Conservation (phyloP, 1,140 invertebrate species). For the Hyles euphorbiae region DNA sequence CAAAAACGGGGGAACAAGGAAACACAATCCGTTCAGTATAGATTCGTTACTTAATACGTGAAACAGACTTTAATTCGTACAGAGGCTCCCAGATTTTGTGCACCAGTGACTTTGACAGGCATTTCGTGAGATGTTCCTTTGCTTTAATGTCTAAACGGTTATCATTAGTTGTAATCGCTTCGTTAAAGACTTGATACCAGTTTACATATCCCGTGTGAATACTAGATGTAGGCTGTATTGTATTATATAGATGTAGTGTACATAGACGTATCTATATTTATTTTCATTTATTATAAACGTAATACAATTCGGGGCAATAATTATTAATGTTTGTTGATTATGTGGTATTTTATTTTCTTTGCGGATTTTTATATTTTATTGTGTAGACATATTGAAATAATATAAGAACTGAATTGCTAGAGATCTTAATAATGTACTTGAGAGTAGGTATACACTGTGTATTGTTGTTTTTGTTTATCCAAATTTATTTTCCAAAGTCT, state of each 20-base stretch:
- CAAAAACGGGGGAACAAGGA: constrained; percentile 65
- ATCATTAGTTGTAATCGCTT: constrained; percentile 50
- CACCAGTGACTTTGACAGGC: constrained; percentile 30
- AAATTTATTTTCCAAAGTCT: too few species aligned
- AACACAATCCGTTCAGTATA: constrained; percentile 88
- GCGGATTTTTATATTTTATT: constrained; percentile 16
- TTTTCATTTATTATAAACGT: constrained; percentile 55
- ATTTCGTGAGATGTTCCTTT: constrained; percentile 52
- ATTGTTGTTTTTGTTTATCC: too few species aligned
- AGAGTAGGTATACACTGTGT: too few species aligned
- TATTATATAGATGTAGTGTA: constrained; percentile 70
- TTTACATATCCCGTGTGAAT: constrained; percentile 72
- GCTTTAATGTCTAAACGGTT: constrained; percentile 29
- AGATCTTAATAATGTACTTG: too few species aligned
- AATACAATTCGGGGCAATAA: constrained; percentile 61
- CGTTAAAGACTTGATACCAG: constrained; percentile 64
- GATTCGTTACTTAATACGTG: constrained; percentile 87
- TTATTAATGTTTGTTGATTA: constrained; percentile 51
- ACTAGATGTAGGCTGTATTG: constrained; percentile 49
- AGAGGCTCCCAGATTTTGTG: constrained; percentile 48
- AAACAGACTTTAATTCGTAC: constrained; percentile 57
- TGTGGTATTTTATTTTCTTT: constrained; percentile 53
- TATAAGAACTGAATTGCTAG: too few species aligned
- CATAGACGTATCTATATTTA: constrained; percentile 52
- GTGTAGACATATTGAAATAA: too few species aligned